phyloP scores from a whole-genome alignment of 1,140 invertebrate genomes.

The Eriocheir sinensis region DNA sequence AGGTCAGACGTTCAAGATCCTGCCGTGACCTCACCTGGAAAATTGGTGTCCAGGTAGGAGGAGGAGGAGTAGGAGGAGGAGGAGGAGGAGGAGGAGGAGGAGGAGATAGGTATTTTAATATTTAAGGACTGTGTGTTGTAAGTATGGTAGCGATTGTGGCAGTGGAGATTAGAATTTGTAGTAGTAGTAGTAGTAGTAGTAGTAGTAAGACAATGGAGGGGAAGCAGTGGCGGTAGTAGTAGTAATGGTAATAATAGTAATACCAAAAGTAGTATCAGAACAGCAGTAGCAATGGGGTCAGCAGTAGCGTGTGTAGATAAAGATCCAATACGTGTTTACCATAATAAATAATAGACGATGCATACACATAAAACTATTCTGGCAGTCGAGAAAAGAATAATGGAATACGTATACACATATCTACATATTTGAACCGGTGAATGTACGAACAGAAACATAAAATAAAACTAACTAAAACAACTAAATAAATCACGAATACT shows the following conservation, averaged over 20 bases:
- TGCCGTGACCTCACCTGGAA: too few relatives aligned
- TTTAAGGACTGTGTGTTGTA: not conserved
- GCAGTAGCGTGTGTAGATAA: too few relatives aligned
- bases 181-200: slow-evolving; percentile 17
- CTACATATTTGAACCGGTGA: too few relatives aligned
- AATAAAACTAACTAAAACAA: not conserved
- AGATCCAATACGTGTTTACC: too few relatives aligned
- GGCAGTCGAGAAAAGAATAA: too few relatives aligned
- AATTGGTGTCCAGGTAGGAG: not conserved
- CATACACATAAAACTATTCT: too few relatives aligned
- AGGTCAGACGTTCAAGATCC: too few relatives aligned
- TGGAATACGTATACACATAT: too few relatives aligned
- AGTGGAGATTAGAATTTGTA: not conserved
- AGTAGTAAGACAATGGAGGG: not conserved
- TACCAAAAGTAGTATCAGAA: not conserved
- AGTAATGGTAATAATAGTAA: not conserved
- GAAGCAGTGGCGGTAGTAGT: not conserved
- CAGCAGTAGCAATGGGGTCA: not conserved
- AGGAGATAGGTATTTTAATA: not conserved
- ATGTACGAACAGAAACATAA: too few relatives aligned
- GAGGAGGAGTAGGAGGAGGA: not conserved
- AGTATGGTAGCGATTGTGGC: not conserved
- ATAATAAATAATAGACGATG: too few relatives aligned
- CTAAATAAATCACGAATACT: too few relatives aligned
- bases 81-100: not conserved